These are phyloP conservation scores for Spisula subtruncata DNA, from an alignment of 2,888 invertebrate species.

Conservation along the genomic window DNA sequence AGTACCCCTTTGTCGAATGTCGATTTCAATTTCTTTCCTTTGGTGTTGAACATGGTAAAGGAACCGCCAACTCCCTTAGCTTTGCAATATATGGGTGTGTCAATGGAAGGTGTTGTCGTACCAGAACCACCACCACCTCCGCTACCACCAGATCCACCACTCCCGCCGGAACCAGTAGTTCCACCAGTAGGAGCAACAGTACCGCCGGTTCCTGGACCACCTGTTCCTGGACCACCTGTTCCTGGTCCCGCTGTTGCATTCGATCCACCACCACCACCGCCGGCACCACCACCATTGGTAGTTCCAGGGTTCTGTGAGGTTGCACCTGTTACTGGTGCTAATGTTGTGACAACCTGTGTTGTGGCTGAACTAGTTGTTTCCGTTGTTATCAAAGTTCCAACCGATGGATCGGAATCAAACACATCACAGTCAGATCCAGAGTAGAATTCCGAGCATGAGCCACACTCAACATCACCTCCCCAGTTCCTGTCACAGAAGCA, in stretches of 20 bases:
- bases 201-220: not conserved
- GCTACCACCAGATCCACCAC: not conserved
- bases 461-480: conserved; percentile 66
- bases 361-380: not conserved
- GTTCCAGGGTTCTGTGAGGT: not conserved
- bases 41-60: conserved; percentile 49
- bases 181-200: not conserved
- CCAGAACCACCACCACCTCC: conserved; percentile 5
- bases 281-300: not conserved
- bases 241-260: not conserved
- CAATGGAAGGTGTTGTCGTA: conserved; percentile 41
- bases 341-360: not conserved
- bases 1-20: conserved; percentile 53
- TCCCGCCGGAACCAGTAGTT: not conserved
- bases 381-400: conserved; percentile 35
- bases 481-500: conserved; percentile 76
- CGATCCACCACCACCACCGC: not conserved
- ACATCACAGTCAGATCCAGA: conserved; percentile 64
- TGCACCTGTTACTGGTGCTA: not conserved
- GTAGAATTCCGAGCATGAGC: conserved; percentile 63
- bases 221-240: not conserved
- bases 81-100: conserved; percentile 32
- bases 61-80: conserved; percentile 40
- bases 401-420: conserved; percentile 50
- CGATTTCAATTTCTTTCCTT: conserved; percentile 35